Evolutionary conservation across 2,888 invertebrate species (phyloP).

Genomic region (Amaurobius ferox): DNA sequence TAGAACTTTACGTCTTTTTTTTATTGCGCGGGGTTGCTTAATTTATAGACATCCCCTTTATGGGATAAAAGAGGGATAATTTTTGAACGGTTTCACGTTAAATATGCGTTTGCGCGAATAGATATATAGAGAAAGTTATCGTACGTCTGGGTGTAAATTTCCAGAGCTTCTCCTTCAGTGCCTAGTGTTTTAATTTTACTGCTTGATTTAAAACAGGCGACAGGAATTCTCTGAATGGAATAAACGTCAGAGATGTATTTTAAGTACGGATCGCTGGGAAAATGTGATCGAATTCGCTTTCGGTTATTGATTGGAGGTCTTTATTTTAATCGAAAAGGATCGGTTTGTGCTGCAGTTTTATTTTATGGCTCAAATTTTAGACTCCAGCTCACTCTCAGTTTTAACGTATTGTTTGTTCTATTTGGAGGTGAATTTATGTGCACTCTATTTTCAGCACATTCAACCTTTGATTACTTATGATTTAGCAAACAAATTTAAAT

Average conservation of each 20-base stretch:
- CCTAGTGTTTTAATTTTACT: slow-evolving; percentile 65
- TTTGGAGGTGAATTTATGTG: too few species aligned
- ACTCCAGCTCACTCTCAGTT: too few species aligned
- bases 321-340: too few species aligned
- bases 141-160: slow-evolving; percentile 60
- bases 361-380: too few species aligned
- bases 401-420: too few species aligned
- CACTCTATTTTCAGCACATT: too few species aligned
- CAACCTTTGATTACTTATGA: too few species aligned
- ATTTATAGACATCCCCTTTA: slow-evolving; percentile 65
- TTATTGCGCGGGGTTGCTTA: slow-evolving; percentile 56
- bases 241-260: slow-evolving; percentile 11
- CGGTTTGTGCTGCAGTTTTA: too few species aligned
- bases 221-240: background rate
- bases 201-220: slow-evolving; percentile 69
- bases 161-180: slow-evolving; percentile 4
- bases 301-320: too few species aligned
- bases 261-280: too few species aligned
- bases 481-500: too few species aligned
- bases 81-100: slow-evolving; percentile 64
- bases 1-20: slow-evolving; percentile 65
- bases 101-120: slow-evolving; percentile 58
- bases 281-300: too few species aligned
- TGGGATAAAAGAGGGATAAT: slow-evolving; percentile 67
- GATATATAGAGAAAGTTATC: slow-evolving; percentile 69